A percentile compares a stretch with the other conserved stretches of the same genome.
Evolutionary conservation across 2,888 invertebrate species (phyloP).

Genomic region (Ormia ochracea): DNA sequence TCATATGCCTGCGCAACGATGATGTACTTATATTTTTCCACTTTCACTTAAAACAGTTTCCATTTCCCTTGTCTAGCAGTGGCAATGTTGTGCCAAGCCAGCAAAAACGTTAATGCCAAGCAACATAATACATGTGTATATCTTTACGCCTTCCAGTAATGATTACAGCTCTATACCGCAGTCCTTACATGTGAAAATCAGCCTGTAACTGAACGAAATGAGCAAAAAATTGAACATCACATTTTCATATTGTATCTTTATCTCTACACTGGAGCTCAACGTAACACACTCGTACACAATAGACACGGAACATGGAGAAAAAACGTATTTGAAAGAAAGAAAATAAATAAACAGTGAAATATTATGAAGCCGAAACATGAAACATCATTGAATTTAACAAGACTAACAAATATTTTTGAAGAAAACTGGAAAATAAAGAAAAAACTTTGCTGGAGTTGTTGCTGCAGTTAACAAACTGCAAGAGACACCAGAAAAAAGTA

Average conservation of each 20-base stretch:
- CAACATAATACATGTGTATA: not conserved
- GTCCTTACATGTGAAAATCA: conserved; percentile 41
- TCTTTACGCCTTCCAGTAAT: conserved; percentile 39
- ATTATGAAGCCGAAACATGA: conserved; percentile 37
- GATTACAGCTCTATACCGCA: conserved; percentile 11
- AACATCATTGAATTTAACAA: conserved; percentile 53
- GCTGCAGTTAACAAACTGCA: conserved; percentile 23
- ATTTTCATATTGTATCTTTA: conserved; percentile 33
- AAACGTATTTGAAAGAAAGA: conserved; percentile 3
- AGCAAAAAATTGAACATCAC: not conserved
- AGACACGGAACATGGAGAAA: conserved; percentile 47
- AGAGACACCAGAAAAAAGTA: conserved; percentile 4
- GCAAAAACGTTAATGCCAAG: not conserved
- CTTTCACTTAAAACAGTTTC: conserved; percentile 40
- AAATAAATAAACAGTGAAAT: conserved; percentile 16
- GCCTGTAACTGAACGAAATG: not conserved
- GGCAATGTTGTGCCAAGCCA: not conserved
- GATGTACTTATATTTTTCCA: conserved; percentile 17
- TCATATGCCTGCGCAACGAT: not conserved
- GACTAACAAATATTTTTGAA: conserved; percentile 37
- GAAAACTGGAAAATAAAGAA: conserved; percentile 14
- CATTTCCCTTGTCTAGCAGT: not conserved
- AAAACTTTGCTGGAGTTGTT: not conserved
- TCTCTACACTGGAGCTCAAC: conserved; percentile 1
- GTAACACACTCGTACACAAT: conserved; percentile 47